Evolutionary conservation across 2,113 vertebrate genomes (phyloP).

Genomic region (Laticauda colubrina): DNA sequence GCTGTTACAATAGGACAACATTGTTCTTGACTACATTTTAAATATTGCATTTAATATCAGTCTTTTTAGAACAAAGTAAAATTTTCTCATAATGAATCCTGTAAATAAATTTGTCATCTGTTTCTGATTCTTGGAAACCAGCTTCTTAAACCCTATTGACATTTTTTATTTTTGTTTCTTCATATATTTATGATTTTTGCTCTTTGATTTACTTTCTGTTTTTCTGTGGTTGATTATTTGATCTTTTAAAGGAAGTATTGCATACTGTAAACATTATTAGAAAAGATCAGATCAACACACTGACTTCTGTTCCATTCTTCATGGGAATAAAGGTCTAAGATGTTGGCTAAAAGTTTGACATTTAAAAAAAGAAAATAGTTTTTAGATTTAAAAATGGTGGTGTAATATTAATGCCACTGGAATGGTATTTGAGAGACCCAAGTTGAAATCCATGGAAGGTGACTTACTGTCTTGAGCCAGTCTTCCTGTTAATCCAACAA

Average conservation of each 20-base stretch:
- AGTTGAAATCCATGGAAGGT: not conserved
- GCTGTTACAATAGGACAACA: not conserved
- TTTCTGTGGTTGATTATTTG: not conserved
- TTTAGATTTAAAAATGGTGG: not conserved
- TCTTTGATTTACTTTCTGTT: not conserved
- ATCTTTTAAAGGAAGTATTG: not conserved
- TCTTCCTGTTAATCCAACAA: not conserved
- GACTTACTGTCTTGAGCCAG: not conserved
- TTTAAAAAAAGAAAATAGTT: not conserved
- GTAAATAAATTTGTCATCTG: not conserved
- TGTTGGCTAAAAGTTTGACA: not conserved
- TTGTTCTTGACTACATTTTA: not conserved
- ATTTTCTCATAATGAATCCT: not conserved
- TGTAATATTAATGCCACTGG: not conserved
- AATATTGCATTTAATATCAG: not conserved
- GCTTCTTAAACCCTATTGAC: not conserved
- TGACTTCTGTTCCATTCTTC: not conserved
- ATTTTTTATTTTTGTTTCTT: not conserved
- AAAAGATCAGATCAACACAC: not conserved
- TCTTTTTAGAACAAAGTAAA: not conserved
- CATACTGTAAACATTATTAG: not conserved
- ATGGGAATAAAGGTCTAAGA: not conserved
- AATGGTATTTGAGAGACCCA: not conserved
- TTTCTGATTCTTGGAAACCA: not conserved
- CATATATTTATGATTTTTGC: not conserved